Base-by-base conservation (phyloP, 2,113 vertebrate species). In the Tylochromis polylepis region DNA sequence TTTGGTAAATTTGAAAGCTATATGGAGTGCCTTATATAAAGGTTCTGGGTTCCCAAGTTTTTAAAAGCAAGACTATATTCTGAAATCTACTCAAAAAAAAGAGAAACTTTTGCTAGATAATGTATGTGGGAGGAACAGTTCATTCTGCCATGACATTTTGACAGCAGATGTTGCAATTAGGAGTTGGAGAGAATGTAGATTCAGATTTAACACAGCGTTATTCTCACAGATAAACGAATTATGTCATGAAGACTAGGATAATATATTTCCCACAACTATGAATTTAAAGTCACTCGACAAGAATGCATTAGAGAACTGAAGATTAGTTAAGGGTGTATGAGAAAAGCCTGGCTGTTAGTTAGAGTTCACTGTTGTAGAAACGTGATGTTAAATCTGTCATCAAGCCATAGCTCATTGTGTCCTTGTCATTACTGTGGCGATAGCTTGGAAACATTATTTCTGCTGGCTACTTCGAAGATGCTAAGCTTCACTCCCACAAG, bases 401-500 rank as follows among this genome's bases (percentile, higher is more conserved):
- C 84, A 41, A 34, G 92, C 82, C 59, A 18, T 51, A 67, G 90
- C 88, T 90, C 85, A 86, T 91, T 89, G 88, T 91, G 78, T 77
- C 87, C 75, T 70, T 60, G 83, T 91, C 79, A 86, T 90, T 88
- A 84, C 86, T 83, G 67, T 89, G 78, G 85, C 80, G 83, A 58
- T 55, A 86, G 81, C 89, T 62, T 79, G 58, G 75, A 88, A 93
- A 86, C 77, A 92, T 93, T 6, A 57, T 84, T 91, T 94, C 77
- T 88, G 67, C 88, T 24, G 36, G 60, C 56, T 82, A 34, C 90
- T 88, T 88, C 29, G 31, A 85, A 93, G 90, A 94, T 92, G 89
- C 91, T 91, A 90, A 91, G 85, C 82, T 79, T 86, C 72, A 83
- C 85, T 95, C 88, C 86, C 85, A 36, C 87, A 85, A 94, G 93